phyloP scores from a whole-genome alignment of 2,797 vertebrate species.

The Cuculus canorus region DNA sequence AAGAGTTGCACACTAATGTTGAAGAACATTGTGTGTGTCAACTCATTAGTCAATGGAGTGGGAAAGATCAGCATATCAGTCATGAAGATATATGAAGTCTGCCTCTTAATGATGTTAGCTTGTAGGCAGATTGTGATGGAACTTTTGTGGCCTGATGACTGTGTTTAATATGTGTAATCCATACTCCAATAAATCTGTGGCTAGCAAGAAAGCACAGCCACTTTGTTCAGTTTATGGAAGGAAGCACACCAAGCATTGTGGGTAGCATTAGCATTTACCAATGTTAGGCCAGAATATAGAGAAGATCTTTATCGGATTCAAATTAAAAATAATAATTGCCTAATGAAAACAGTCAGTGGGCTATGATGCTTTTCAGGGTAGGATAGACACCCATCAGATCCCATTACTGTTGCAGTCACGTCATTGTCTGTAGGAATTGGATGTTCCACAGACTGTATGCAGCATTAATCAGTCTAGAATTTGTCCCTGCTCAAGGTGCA shows the following conservation, averaged over 20 bases:
- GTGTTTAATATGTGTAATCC: slow-evolving; percentile 63
- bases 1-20: neutral
- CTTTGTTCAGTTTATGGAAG: slow-evolving; percentile 35
- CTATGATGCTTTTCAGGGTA: neutral
- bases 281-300: neutral
- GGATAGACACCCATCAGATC: neutral
- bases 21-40: slow-evolving; percentile 12
- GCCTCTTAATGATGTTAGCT: slow-evolving; percentile 67
- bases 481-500: slow-evolving; percentile 24
- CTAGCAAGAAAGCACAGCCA: slow-evolving; percentile 8
- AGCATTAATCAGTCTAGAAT: slow-evolving; percentile 40
- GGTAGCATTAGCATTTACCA: slow-evolving; percentile 26
- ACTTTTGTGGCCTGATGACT: slow-evolving; percentile 52
- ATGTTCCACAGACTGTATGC: neutral
- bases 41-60: slow-evolving; percentile 66
- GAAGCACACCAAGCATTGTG: neutral
- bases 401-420: neutral
- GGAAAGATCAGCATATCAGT: slow-evolving; percentile 41
- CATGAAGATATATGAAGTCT: slow-evolving; percentile 67
- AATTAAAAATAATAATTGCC: slow-evolving; percentile 38
- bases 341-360: neutral
- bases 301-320: neutral
- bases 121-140: slow-evolving; percentile 56
- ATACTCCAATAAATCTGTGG: slow-evolving; percentile 62
- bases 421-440: neutral